Base-by-base conservation (phyloP, 2,113 vertebrate genomes). In the Brienomyrus brachyistius region DNA sequence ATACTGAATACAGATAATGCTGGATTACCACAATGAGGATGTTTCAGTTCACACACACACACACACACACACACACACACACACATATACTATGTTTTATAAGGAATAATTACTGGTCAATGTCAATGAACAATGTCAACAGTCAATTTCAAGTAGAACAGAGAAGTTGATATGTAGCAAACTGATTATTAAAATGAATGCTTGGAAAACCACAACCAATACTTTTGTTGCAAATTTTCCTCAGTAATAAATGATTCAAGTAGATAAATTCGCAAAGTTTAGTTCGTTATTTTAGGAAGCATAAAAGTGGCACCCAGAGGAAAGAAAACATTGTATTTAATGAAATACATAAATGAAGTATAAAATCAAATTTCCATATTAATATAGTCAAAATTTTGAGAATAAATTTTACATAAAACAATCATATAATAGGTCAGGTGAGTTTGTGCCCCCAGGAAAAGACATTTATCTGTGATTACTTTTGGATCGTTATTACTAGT, bases 1-100 rank as follows among this genome's bases (percentile, higher is more conserved):
- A 56, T 70, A 88, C 80, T 80, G 90, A 91, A 91, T 92, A 91
- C 88, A 89, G 90, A 86, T 91, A 88, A 91, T 52, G 27, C 5
- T 40, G 90, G 88, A 83, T 88, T 80, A 80, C 80, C 90, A 91
- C 80, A 90, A 70, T 88, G 90, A 89, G 88, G 87, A 51, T 83
- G 88, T 85, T 86, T 48, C 27, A 70, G 62, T 31, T 70, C 62
- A 91, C 87, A 43, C 90, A 5, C 50, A 31, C 1, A 11, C 40
- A 23, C 4, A 45, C n/a, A n/a, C n/a, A n/a, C n/a, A n/a, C n/a
- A n/a, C n/a, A n/a, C n/a, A n/a, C 62, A 91, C 87, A 43, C 90
- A 45, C 9, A 45, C 31, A 62, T 23, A 50, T 1, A 50, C 40
- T 7, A 2, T 80, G 31, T 19, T 43, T 80, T 77, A 77, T 77